Conservation (phyloP, 2,113 vertebrate species). For the Turnix velox region DNA sequence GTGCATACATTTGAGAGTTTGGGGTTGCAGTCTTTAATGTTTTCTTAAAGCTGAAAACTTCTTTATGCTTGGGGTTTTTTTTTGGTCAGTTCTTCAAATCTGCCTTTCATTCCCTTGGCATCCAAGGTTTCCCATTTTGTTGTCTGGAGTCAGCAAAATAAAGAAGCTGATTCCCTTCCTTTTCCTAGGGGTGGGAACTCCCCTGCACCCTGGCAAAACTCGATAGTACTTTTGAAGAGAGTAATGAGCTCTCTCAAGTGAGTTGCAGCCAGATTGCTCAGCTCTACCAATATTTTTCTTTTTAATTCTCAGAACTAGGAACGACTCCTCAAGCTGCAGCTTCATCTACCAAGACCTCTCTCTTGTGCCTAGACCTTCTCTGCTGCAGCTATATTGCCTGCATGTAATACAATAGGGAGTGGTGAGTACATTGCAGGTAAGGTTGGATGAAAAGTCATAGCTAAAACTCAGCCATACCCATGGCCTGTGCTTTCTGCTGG, state of each 20-base stretch:
- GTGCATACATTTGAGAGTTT: background rate
- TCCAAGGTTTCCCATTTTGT: background rate
- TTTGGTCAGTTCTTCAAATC: background rate
- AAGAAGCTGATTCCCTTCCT: background rate
- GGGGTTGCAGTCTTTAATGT: background rate
- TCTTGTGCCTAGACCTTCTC: background rate
- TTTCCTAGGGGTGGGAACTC: background rate
- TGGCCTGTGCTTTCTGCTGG: background rate
- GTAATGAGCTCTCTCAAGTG: background rate
- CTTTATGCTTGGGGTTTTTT: background rate
- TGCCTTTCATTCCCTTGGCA: background rate
- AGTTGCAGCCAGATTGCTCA: background rate
- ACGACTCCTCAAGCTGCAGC: background rate
- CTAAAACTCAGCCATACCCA: background rate
- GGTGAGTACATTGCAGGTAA: background rate
- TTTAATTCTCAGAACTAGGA: background rate
- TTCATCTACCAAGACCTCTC: background rate
- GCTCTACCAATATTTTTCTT: background rate
- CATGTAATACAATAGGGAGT: background rate
- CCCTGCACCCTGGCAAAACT: background rate
- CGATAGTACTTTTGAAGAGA: background rate
- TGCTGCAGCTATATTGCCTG: background rate
- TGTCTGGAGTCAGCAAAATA: background rate
- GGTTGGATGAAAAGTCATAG: background rate
- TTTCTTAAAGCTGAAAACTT: background rate